Percentiles rank a stretch among this genome's conserved stretches.
Conservation (phyloP, 2,797 vertebrate genomes). For the Psittacula derbiana region DNA sequence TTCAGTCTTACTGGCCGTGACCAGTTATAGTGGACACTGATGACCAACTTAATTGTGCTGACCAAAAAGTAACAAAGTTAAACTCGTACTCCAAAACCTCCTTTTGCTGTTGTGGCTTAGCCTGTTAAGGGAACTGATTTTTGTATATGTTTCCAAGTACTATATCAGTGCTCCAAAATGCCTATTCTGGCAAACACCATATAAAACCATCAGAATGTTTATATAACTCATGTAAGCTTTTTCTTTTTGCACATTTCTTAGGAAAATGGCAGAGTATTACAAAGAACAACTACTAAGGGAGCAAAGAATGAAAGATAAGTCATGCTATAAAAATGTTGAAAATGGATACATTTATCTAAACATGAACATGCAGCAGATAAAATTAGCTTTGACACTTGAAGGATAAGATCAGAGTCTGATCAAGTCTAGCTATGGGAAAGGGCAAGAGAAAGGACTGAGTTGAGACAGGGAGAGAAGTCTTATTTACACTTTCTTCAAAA, state of each 20-base stretch:
- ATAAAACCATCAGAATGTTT: background rate
- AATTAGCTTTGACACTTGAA: background rate
- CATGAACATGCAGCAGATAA: background rate
- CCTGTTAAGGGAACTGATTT: background rate
- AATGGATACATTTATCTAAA: background rate
- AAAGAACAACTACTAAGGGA: background rate
- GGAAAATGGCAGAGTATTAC: background rate
- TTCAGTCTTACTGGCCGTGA: background rate
- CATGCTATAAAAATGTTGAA: background rate
- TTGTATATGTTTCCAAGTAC: background rate
- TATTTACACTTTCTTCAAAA: background rate
- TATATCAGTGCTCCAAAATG: background rate
- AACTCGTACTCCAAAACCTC: background rate
- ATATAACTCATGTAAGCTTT: background rate
- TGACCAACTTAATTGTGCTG: background rate
- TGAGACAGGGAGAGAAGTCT: background rate
- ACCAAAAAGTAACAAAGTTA: background rate
- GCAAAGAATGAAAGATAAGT: background rate
- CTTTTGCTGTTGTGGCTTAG: background rate
- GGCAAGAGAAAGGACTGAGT: background rate
- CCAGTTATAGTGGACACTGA: background rate
- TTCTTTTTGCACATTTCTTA: background rate
- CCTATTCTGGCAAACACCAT: background rate
- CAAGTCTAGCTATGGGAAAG: background rate
- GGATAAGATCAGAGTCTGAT: background rate